Evolutionary conservation across 2,113 vertebrate genomes (phyloP), one percentile per base, ranked within the genome.

Genomic region (Zosterops japonicus): DNA sequence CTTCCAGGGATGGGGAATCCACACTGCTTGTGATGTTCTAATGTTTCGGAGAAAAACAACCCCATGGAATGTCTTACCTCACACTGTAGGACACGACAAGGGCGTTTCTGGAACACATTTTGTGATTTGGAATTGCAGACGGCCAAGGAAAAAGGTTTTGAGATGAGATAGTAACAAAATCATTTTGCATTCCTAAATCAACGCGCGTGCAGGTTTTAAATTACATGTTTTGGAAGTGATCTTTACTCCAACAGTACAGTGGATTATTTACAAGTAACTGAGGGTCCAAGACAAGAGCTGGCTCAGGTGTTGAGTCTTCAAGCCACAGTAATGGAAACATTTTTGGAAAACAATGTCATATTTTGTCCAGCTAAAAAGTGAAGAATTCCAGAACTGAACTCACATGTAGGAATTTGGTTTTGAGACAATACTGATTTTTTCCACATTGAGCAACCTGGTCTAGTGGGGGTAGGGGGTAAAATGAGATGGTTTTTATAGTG

Each of bases 141-240:
- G 0, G 68, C 41, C 63, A 55, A 59, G 68, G 90, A 50, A 44
- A 86, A 86, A 61, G 19, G 27, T 47, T 89, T 78, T 41, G 89
- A 67, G 86, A 90, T 92, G 90, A 94, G 91, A 60, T 14, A 93
- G 69, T 5, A 75, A 87, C 35, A 70, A 76, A 93, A 93, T 24
- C 2, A 70, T 67, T 68, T 78, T 59, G 59, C 86, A 83, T 93
- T 93, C 89, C 80, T 89, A 47, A 94, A 92, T 89, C 79, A 42
- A 16, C 14, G 50, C 0, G 0, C 17, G 9, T 56, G 52, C 42
- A 0, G 9, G 60, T 75, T 89, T 83, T n/a, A 84, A 81, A 70
- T 92, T 75, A 77, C 80, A 7, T 57, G 83, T 88, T 68, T 9
- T 1, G 2, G 42, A 63, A 89, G 33, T 16, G 23, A 67, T 75